Conservation (phyloP, 2,888 invertebrate genomes). For the Ceriagrion tenellum region DNA sequence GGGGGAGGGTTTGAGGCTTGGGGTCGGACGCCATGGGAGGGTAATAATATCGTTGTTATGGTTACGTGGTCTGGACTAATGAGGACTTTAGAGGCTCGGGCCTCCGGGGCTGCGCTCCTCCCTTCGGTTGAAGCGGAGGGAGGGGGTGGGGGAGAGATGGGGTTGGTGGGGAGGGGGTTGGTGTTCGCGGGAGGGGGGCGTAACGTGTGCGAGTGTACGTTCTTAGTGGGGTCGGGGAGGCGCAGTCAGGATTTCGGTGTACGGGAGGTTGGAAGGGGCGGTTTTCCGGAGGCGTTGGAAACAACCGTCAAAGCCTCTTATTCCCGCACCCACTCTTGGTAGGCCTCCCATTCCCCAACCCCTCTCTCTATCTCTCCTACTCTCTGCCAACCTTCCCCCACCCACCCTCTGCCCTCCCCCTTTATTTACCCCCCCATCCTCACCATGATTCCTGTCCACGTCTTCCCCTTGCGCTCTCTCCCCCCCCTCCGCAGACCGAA, state of each 20-base stretch:
- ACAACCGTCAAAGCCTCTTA: conserved; percentile 65
- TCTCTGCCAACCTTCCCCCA: background rate
- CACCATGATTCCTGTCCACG: background rate
- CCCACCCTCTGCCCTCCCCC: background rate
- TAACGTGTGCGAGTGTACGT: background rate
- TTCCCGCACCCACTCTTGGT: conserved; percentile 17
- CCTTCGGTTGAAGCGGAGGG: background rate
- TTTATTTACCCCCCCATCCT: background rate
- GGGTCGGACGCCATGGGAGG: conserved; percentile 54
- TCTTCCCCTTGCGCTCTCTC: background rate
- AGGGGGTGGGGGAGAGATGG: background rate
- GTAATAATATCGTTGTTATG: conserved; percentile 68
- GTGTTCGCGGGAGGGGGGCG: background rate
- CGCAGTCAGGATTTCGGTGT: background rate
- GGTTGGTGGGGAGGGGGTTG: background rate
- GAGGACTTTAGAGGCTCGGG: conserved; percentile 54
- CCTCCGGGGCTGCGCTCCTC: background rate
- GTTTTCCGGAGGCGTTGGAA: conserved; percentile 61
- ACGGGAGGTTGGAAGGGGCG: background rate
- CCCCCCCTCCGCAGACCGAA: background rate
- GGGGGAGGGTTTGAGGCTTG: background rate
- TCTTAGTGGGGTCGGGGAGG: background rate
- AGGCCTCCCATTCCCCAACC: background rate
- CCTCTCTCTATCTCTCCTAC: background rate
- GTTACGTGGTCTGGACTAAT: conserved; percentile 68